Base-by-base conservation (phyloP, 2,888 invertebrate species). In the Dendrolimus pini region DNA sequence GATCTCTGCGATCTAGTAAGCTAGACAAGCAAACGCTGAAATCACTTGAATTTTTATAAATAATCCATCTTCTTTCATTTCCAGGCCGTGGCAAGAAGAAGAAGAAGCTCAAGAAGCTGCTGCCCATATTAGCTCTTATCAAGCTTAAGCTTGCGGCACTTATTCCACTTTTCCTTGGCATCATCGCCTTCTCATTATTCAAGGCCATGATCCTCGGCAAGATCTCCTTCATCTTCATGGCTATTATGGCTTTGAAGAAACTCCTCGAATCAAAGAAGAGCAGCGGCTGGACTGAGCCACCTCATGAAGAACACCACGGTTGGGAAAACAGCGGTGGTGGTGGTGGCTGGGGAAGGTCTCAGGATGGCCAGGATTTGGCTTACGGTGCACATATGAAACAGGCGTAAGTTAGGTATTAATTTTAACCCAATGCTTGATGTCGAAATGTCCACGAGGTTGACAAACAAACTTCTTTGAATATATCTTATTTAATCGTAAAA, bases 201-300 rank as follows among this genome's bases (percentile, higher is more conserved):
- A 96, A 97, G 90, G 96, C 96, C 9, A 92, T 96, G 77, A 89
- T 96, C 60, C 93, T 96, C 65, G 96, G 96, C 70, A 97, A 97
- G 91, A 93, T 96, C 67, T 96, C 96, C 0, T 92, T 97, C 68
- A 92, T 96, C 68, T 93, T 96, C 63, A 94, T 96, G 55, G 93
- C 93, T 58, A 93, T 96, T 64, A 94, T 96, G 61, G 90, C 85
- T 1, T 61, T 91, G 68, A 91, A 91, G 82, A 96, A 96, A 75
- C 92, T 96, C 52, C 85, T 96, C 56, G 95, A 94, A 59, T 92
- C 93, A 55, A 95, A 95, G 78, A 93, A 87, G 80, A 93, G 93
- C 72, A 94, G 95, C 73, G 96, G 96, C 65, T 95, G 95, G 70
- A 92, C 94, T 1, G 93, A 94, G 55, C 94, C 94, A 62, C 85